Base-by-base conservation (phyloP, 2,797 vertebrate species). In the Sciurus carolinensis region DNA sequence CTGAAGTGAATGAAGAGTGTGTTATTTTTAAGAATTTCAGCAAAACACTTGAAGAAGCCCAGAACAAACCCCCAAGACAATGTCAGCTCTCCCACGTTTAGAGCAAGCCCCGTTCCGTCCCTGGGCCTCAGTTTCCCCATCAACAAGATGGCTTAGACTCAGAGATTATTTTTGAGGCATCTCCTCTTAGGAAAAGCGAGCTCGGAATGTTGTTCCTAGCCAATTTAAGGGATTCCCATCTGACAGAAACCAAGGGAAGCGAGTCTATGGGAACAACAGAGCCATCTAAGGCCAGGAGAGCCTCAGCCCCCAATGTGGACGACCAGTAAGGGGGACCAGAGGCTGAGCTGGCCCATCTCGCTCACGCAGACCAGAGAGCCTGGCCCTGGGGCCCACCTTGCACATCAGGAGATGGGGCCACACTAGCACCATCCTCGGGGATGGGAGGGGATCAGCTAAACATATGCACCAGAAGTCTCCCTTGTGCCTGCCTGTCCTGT, bases 21-120 rank as follows among this genome's bases (percentile, higher is more conserved):
- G 88, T 71, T 87, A 62, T 94, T 96, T 95, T 83, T 69, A 87
- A 80, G 75, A 81, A 57, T 89, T 90, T 90, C 59, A 57, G 64
- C 50, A 90, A 67, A 92, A 76, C 30, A 80, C 13, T 80, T 47
- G 59, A 39, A 42, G 87, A 76, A 69, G 76, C 52, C 81, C 88
- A 36, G 52, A 59, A 47, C 1, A 1, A 76, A 47, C 59, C 50
- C 14, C 36, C 52, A 69, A 0, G 1, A 7, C 0, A 0, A 2
- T 0, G 12, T 62, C 59, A 0, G 1, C 30, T 39, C 5, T 14
- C 33, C 18, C 77, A 0, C 14, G 4, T 28, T 54, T 22, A 6
- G 36, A 12, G 1, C 7, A 0, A 24, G 2, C 1, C 30, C 47
- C 30, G 11, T 9, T 9, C 0, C 1, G 0, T 39, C 20, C 8